Evolutionary conservation across 2,113 vertebrate genomes (phyloP), one percentile per base, ranked within the genome.

Genomic region (Pheucticus melanocephalus): DNA sequence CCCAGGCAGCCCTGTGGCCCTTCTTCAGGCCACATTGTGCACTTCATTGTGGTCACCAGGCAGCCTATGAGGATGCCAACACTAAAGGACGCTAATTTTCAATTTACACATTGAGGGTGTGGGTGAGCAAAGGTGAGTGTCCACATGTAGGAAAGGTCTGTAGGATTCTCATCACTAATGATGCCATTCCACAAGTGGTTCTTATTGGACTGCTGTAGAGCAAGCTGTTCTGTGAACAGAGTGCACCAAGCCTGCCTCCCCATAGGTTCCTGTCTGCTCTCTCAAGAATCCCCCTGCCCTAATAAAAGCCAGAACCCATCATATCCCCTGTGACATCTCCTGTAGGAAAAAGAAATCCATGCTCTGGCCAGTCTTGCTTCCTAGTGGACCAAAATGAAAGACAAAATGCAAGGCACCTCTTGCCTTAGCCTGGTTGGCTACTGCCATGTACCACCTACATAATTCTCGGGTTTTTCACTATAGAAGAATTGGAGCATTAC

Each of bases 81-180:
- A 0, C n/a, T 65, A 28, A 64, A 76, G 24, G 33, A 22, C 25
- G 30, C 11, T 7, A 15, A 30, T 39, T 39, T 82, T 33, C 51
- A 51, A 7, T 60, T 75, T n/a, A 30, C 3, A 0, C 33, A 21
- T 8, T 1, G 5, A 0, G 1, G 5, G 15, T 24, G 15, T 1
- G 2, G 20, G 11, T 68, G 71, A 10, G 2, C 40, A 40, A 42
- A 64, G 33, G 16, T 35, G 18, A 93, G 30, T 8, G 1, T 68
- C 48, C 47, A 48, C 1, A 0, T 22, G 17, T 15, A 59, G 40
- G n/a, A 63, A 73, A 56, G 40, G 11, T n/a, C 17, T 10, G 7
- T 20, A 54, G 51, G 37, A 71, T 72, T 64, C 50, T 82, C 14
- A 2, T 65, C 77, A 44, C 12, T 53, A 53, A 69, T 73, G 48